phyloP scores from a whole-genome alignment of 37 sponge, comb jelly and placozoan genomes.

The Beroe forskalii region DNA sequence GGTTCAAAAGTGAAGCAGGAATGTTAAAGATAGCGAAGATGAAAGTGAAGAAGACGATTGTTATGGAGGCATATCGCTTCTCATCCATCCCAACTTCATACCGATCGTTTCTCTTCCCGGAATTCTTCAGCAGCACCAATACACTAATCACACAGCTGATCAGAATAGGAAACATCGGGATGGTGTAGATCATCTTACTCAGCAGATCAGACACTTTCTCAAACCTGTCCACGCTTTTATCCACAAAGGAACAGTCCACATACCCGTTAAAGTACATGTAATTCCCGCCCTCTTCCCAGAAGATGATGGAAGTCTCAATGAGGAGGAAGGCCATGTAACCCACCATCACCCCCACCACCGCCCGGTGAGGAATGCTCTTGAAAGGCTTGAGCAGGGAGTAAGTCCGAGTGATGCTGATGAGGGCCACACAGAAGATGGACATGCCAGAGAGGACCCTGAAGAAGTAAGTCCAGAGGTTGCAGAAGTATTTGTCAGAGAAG shows the following conservation, averaged over 20 bases:
- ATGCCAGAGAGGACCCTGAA: neutral
- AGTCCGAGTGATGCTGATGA: slow-evolving; percentile 9
- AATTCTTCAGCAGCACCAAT: neutral
- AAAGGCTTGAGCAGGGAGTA: slow-evolving; percentile 9
- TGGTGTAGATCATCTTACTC: neutral
- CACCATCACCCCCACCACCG: neutral
- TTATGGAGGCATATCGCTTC: slow-evolving; percentile 51
- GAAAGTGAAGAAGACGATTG: slow-evolving; percentile 42
- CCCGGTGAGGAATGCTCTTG: neutral
- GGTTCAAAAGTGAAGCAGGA: slow-evolving; percentile 1
- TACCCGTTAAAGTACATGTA: neutral
- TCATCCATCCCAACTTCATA: neutral
- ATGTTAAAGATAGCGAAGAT: slow-evolving; percentile 46
- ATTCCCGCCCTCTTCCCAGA: slow-evolving; percentile 45
- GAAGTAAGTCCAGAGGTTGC: slow-evolving; percentile 1
- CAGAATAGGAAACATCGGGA: slow-evolving; percentile 38
- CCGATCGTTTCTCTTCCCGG: neutral
- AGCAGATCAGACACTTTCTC: neutral
- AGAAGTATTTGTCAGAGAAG: neutral
- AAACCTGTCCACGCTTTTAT: neutral
- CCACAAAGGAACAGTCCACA: neutral
- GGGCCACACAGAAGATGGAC: slow-evolving; percentile 57
- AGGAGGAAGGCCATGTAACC: neutral
- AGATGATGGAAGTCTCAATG: neutral
- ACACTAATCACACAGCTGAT: slow-evolving; percentile 2